phyloP scores from a whole-genome alignment of 2,113 vertebrate species.

The Noctilio leporinus region DNA sequence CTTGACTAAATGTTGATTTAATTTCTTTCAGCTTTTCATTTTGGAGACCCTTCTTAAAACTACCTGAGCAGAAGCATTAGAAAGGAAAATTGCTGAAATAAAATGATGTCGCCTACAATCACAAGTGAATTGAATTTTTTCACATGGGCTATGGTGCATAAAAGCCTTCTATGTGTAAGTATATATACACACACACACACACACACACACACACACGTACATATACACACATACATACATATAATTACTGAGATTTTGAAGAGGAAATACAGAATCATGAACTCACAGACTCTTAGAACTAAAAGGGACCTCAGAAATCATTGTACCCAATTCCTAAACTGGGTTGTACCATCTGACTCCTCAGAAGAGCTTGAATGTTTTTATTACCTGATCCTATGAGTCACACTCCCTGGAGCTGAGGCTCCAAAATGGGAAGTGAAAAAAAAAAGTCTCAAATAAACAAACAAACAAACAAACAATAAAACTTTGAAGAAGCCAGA shows the following conservation, averaged over 20 bases:
- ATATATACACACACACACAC: no score
- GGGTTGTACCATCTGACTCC: background rate
- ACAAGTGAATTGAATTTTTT: slow-evolving; percentile 69
- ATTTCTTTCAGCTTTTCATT: slow-evolving; percentile 25
- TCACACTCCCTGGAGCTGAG: background rate
- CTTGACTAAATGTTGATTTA: slow-evolving; percentile 47
- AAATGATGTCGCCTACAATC: slow-evolving; percentile 54
- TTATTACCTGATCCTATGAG: background rate
- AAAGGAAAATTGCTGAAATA: slow-evolving; percentile 69
- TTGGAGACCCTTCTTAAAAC: slow-evolving; percentile 37
- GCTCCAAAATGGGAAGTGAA: background rate
- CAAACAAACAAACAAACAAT: background rate
- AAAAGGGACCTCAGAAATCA: background rate
- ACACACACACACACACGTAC: no score
- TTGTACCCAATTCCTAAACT: background rate
- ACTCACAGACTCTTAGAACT: background rate
- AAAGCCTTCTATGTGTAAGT: no score
- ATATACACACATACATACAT: no score
- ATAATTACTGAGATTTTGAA: slow-evolving; percentile 18
- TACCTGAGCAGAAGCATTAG: slow-evolving; percentile 60
- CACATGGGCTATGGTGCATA: slow-evolving; percentile 13
- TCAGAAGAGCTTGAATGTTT: background rate
- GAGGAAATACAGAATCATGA: background rate
- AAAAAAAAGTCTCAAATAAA: background rate
- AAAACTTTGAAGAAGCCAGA: background rate